Conservation (phyloP, 2,113 vertebrate species). For the Oryzias javanicus region DNA sequence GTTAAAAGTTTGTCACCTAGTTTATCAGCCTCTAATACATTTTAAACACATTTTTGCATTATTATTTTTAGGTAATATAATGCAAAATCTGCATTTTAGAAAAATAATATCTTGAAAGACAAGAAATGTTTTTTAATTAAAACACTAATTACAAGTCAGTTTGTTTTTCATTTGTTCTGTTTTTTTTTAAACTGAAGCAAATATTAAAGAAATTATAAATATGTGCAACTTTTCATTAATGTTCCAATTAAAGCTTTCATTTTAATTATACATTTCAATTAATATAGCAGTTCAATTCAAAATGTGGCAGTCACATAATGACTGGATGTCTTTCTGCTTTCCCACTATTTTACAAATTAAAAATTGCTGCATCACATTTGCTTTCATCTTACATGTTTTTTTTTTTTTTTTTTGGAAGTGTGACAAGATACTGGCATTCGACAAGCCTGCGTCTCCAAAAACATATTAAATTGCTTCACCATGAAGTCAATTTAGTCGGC, state of each 20-base stretch:
- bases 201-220: no score
- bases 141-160: constrained; percentile 13
- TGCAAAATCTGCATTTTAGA: no score
- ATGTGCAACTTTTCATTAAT: no score
- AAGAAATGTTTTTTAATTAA: background rate
- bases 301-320: no score
- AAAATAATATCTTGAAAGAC: no score
- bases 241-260: no score
- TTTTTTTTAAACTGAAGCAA: background rate
- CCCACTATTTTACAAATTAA: constrained; percentile 1
- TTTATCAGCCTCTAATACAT: background rate
- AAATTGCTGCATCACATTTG: background rate
- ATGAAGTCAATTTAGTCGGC: constrained; percentile 16
- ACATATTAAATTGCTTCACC: background rate
- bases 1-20: background rate
- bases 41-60: background rate
- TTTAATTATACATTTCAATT: no score
- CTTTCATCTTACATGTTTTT: constrained; percentile 1
- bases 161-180: constrained; percentile 1
- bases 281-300: no score
- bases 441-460: background rate
- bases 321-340: background rate
- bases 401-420: constrained; percentile 10
- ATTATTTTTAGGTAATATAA: background rate
- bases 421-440: constrained; percentile 6